Evolutionary conservation across 2,113 vertebrate genomes (phyloP).

Genomic region (Oreotrochilus melanogaster): DNA sequence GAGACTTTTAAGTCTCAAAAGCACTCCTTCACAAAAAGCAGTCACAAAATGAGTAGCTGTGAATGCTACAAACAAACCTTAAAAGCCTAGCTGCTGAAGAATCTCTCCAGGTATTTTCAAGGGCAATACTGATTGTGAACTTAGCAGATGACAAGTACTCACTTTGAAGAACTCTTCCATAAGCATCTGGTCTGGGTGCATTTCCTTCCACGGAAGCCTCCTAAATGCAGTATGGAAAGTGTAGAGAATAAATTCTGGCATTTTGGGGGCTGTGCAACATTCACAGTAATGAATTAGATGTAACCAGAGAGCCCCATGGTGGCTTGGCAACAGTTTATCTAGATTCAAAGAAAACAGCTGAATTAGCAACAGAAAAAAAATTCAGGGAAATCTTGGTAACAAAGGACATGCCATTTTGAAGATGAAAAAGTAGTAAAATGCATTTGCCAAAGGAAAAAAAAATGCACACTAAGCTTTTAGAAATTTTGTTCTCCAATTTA

Average conservation of each 20-base stretch:
- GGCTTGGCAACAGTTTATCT: conserved; percentile 90
- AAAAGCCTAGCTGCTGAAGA: not conserved
- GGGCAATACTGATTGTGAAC: not conserved
- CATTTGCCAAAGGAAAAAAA: not conserved
- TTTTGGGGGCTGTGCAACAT: conserved; percentile 89
- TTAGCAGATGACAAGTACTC: not conserved
- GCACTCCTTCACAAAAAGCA: not conserved
- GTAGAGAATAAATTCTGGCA: conserved; percentile 94
- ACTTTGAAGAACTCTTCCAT: conserved; percentile 98
- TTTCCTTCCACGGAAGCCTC: conserved; percentile 88
- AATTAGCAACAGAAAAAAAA: not conserved
- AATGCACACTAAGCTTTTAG: not conserved
- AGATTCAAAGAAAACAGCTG: conserved; percentile 22
- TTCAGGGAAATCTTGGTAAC: not conserved
- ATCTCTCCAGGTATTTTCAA: not conserved
- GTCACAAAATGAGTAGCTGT: not conserved
- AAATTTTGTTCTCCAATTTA: not conserved
- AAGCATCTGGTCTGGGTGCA: conserved; percentile 90
- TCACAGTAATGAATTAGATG: conserved; percentile 92
- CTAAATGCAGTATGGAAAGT: conserved; percentile 87
- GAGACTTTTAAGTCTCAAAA: not conserved
- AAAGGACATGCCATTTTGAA: not conserved
- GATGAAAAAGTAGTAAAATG: not conserved
- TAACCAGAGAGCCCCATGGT: conserved; percentile 87
- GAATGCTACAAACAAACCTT: not conserved